A percentile compares a stretch with the other conserved stretches of the same genome.
These are phyloP conservation scores for Anniella stebbinsi DNA, from an alignment of 2,797 vertebrate genomes.

Conservation along the genomic window DNA sequence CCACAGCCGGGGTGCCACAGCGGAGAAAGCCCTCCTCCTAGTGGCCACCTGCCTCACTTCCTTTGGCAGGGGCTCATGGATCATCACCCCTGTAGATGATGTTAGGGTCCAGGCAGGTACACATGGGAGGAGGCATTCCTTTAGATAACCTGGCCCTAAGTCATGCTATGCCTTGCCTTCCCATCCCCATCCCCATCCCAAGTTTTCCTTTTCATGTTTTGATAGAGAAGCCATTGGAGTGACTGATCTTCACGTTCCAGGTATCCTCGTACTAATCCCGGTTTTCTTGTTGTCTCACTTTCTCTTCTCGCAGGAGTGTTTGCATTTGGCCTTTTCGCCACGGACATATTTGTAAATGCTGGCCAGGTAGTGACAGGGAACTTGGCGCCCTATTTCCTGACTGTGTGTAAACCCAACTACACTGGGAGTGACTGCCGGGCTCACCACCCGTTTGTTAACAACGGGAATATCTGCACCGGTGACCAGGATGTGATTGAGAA, in stretches of 20 bases:
- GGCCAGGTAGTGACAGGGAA: slow-evolving; percentile 97
- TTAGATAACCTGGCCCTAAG: no score
- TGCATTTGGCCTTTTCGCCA: slow-evolving; percentile 97
- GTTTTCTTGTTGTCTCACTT: slow-evolving; percentile 7
- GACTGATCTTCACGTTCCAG: neutral
- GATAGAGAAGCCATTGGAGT: neutral
- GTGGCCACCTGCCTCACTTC: no score
- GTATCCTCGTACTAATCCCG: neutral
- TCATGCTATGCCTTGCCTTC: neutral
- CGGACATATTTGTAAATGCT: slow-evolving; percentile 97
- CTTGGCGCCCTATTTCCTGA: slow-evolving; percentile 95
- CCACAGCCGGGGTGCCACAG: no score
- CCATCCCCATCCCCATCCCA: neutral
- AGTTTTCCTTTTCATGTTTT: neutral
- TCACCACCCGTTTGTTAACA: slow-evolving; percentile 92
- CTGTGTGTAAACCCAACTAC: slow-evolving; percentile 97
- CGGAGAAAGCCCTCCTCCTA: no score
- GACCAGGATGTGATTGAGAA: slow-evolving; percentile 88
- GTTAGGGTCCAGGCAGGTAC: no score
- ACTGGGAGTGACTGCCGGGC: slow-evolving; percentile 89
- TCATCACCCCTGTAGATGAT: no score
- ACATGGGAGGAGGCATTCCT: no score
- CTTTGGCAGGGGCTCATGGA: no score
- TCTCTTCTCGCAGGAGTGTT: slow-evolving; percentile 89
- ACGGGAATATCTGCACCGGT: slow-evolving; percentile 95